Conservation (phyloP, 2,888 invertebrate genomes). For the Trissonchulus sp. region DNA sequence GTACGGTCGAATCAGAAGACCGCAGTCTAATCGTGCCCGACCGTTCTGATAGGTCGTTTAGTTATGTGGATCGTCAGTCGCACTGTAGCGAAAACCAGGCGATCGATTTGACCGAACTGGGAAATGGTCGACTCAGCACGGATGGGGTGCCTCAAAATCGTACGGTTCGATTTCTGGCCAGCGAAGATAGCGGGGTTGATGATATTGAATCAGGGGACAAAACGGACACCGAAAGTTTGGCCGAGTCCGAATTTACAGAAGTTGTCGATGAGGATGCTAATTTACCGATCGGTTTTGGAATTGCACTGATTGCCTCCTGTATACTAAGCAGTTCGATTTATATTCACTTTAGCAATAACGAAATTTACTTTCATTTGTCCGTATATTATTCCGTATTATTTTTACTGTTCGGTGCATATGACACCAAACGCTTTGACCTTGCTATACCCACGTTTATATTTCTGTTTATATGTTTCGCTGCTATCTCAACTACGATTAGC, state of each 20-base stretch:
- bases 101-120: not conserved
- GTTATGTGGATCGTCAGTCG: not conserved
- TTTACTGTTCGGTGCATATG: not conserved
- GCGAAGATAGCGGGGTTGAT: not conserved
- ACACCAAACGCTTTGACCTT: not conserved
- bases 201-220: not conserved
- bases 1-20: not conserved
- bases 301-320: not conserved
- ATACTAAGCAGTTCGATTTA: not conserved
- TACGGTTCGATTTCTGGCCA: not conserved
- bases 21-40: not conserved
- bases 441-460: not conserved
- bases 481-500: not conserved
- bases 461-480: not conserved
- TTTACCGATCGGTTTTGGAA: not conserved
- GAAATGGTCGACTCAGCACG: not conserved
- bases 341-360: not conserved
- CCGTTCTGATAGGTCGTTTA: too few species aligned
- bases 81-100: not conserved
- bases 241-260: not conserved
- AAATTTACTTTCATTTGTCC: not conserved
- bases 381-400: not conserved
- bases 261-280: not conserved
- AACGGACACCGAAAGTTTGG: not conserved
- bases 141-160: not conserved